phyloP scores from a whole-genome alignment of 2,888 invertebrate species.

The Hoplodrina blanda region DNA sequence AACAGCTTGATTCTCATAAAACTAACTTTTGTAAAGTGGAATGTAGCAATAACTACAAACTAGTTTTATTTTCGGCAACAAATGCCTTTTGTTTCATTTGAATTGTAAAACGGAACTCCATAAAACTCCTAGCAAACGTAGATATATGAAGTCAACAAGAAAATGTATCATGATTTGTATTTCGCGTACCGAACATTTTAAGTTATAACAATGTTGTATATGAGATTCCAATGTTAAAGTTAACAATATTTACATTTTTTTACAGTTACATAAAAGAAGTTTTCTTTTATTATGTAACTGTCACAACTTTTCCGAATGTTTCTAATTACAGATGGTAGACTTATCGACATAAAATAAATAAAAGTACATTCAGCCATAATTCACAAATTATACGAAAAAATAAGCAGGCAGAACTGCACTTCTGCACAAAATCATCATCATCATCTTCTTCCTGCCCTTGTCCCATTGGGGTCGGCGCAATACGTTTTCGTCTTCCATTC shows the following conservation, averaged over 20 bases:
- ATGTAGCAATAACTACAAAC: neutral
- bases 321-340: no score
- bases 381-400: neutral
- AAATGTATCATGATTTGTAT: conserved; percentile 15
- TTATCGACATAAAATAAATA: no score
- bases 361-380: no score
- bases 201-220: conserved; percentile 4
- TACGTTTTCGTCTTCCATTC: no score
- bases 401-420: neutral
- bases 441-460: no score
- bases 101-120: conserved; percentile 12
- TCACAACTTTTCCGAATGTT: neutral
- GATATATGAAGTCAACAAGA: neutral
- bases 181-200: neutral
- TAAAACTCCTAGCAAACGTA: conserved; percentile 4
- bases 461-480: no score
- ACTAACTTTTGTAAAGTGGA: conserved; percentile 5
- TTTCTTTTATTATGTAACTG: no score
- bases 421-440: no score
- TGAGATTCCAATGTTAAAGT: neutral
- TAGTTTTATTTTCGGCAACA: conserved; percentile 26
- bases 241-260: neutral
- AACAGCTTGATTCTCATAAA: neutral
- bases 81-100: neutral
- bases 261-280: neutral